phyloP scores from a whole-genome alignment of 2,797 vertebrate genomes.

The Melopsittacus undulatus region DNA sequence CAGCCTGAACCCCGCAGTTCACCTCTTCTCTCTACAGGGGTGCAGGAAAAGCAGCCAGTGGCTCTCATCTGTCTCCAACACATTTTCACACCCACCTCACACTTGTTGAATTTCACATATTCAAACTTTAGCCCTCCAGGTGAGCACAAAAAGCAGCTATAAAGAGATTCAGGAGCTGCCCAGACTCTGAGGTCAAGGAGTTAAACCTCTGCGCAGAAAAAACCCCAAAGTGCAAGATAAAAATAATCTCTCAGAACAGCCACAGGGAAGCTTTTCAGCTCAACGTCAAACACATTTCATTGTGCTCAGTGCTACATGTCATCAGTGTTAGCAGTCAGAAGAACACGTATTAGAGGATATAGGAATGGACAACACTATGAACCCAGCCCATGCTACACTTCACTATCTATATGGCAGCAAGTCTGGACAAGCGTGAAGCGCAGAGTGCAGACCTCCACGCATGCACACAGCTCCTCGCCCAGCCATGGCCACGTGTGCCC shows the following conservation, averaged over 20 bases:
- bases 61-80: not conserved
- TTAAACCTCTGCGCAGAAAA: not conserved
- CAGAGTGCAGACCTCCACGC: not conserved
- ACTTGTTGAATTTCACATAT: not conserved
- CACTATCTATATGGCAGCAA: not conserved
- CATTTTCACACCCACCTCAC: not conserved
- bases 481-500: not conserved
- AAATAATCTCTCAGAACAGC: not conserved
- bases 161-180: not conserved
- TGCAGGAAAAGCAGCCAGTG: not conserved
- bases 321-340: not conserved
- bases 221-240: not conserved
- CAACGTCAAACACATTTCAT: not conserved
- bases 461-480: not conserved
- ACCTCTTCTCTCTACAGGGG: not conserved
- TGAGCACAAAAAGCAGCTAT: not conserved
- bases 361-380: not conserved
- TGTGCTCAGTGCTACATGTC: not conserved
- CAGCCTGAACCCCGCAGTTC: accelerated
- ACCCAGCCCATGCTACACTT: not conserved
- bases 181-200: not conserved
- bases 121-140: not conserved
- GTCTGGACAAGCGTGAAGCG: not conserved
- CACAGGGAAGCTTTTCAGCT: not conserved
- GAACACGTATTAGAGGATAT: not conserved